These are phyloP conservation scores for Euschistus heros DNA, from an alignment of 1,140 invertebrate genomes.

Conservation along the genomic window DNA sequence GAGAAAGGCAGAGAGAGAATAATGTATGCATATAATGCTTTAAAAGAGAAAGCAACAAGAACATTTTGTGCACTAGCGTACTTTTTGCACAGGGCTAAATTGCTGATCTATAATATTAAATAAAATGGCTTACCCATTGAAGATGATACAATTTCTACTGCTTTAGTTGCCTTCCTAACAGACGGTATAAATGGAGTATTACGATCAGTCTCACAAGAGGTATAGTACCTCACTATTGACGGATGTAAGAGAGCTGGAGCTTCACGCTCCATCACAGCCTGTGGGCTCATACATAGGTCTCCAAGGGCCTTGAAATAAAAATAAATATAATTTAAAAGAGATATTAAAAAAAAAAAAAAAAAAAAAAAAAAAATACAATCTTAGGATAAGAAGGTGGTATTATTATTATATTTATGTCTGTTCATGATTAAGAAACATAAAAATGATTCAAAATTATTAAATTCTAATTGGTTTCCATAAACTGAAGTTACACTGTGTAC, in stretches of 20 bases:
- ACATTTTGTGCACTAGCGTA: too few relatives aligned
- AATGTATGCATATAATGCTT: too few relatives aligned
- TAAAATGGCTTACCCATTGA: slow-evolving; percentile 39
- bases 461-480: too few relatives aligned
- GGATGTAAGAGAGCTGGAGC: slow-evolving; percentile 32
- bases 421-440: too few relatives aligned
- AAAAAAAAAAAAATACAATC: not conserved
- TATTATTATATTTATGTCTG: too few relatives aligned
- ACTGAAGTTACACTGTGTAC: too few relatives aligned
- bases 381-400: too few relatives aligned
- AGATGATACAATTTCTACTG: slow-evolving; percentile 55
- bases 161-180: slow-evolving; percentile 58
- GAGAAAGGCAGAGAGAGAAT: too few relatives aligned
- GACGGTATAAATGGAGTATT: slow-evolving; percentile 49
- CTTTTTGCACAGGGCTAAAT: too few relatives aligned
- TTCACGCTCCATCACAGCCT: slow-evolving; percentile 39
- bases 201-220: slow-evolving; percentile 63
- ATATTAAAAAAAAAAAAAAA: not conserved
- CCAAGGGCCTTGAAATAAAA: slow-evolving; percentile 47
- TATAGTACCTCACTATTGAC: slow-evolving; percentile 68
- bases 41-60: too few relatives aligned
- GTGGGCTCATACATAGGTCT: slow-evolving; percentile 63
- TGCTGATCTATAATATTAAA: not conserved
- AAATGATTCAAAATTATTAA: too few relatives aligned
- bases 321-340: not conserved